Base-by-base conservation (phyloP, 2,888 invertebrate species). In the Lasiommata megera region DNA sequence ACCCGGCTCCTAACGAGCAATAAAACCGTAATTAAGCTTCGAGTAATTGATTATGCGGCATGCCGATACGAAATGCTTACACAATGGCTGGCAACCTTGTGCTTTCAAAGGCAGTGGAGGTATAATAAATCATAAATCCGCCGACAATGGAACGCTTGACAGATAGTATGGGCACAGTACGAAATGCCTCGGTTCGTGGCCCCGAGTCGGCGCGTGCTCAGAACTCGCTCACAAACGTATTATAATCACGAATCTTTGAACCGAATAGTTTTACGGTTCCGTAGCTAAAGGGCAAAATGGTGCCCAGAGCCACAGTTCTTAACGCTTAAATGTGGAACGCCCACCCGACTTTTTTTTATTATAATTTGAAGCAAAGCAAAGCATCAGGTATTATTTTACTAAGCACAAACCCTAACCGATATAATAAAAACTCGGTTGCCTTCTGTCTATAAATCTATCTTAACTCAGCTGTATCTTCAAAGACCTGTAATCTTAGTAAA, bases 151-250 rank as follows among this genome's bases (percentile, higher is more conserved):
- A 68, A 67, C 73, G 79, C 70, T 84, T 80, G 85, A 82, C 82
- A 82, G 76, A 69, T 71, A 73, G 71, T 72, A 75, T 71, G 74
- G 76, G 76, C 77, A 78, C 74, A 81, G 78, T 77, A 74, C 73
- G 69, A 80, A 79, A 82, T 80, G 82, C 78, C 81, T 81, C 73
- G 73, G 78, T 69, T 65, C 67, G 69, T 72, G 72, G 76, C 81
- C 83, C 77, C 79, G 77, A 79, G 72, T 63, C 77, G 77, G 80
- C 89, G 87, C 86, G 86, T 88, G 88, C 87, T 79, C 84, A 85
- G 86, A 88, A 88, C 87, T 79, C 85, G 73, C 72, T 67, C 75
- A 80, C 80, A 76, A 78, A 68, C 54, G 60, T 60, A 60, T 63
- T 76, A 68, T 60, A 73, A 65, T 89, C 89, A 90, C 90, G 88